Base-by-base conservation (phyloP, 1,140 invertebrate species). In the Neodiprion lecontei region DNA sequence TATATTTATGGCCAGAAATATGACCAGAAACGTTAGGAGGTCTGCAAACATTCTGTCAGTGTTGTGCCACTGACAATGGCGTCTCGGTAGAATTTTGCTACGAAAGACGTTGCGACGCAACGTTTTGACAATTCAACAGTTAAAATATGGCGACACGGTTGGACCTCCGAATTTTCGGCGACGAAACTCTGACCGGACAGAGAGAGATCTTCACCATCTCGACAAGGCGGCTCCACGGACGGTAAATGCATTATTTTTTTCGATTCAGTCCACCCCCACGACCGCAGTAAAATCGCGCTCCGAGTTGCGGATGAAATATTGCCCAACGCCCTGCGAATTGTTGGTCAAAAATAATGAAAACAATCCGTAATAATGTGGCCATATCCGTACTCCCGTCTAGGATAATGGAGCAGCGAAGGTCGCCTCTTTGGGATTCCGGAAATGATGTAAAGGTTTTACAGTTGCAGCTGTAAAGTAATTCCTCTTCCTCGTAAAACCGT, bases 1-100 rank as follows among this genome's bases (percentile, higher is more conserved):
- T 84, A 81, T 85, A 87, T 86, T 88, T 86, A 85, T 83, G 81
- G 81, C 79, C 81, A 85, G 67, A 82, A 86, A 83, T 87, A 87
- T 85, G 86, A 83, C 74, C 84, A 84, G 79, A 83, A 80, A 84
- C 82, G 79, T 87, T 86, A 86, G 84, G 83, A 84, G 80, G 79
- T 85, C 82, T 76, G 76, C 78, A 84, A 86, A 86, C 82, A 81
- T 68, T 47, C 67, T 69, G 17, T 8, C 67, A 11, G 14, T 69
- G 11, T 47, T 14, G 10, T 12, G 67, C 11, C 21, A 69, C 23
- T 61, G 8, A 61, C 53, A 61, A 61, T 61, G 40, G 21, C 28
- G 67, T 69, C 17, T 69, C 17, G 67, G 67, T 69, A 23, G 67
- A 65, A 69, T 23, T 23, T 23, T 23, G n/a, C 10, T 21, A 11